Percentiles rank a stretch among this genome's conserved stretches.
phyloP scores from a whole-genome alignment of 2,888 invertebrate genomes.

The Dryomyza anilis region DNA sequence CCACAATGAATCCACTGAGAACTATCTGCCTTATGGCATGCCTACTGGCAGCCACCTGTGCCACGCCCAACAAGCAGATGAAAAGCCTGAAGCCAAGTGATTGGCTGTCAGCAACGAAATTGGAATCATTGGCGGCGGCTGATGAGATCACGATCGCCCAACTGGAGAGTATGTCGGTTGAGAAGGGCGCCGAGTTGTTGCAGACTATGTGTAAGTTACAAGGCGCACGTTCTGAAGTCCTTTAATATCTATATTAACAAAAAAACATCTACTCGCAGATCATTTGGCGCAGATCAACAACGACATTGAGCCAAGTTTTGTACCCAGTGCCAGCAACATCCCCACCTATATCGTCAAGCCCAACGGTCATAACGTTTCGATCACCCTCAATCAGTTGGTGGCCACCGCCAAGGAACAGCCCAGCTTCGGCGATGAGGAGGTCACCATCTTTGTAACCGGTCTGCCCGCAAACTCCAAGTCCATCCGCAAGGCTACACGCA shows the following conservation, averaged over 20 bases:
- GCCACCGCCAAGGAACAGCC: slow-evolving; percentile 32
- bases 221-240: neutral
- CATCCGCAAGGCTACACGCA: slow-evolving; percentile 43
- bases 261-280: slow-evolving; percentile 36
- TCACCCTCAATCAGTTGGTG: slow-evolving; percentile 44
- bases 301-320: slow-evolving; percentile 43
- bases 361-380: slow-evolving; percentile 43
- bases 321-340: slow-evolving; percentile 40
- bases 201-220: slow-evolving; percentile 48
- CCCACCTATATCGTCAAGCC: slow-evolving; percentile 45
- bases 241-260: neutral
- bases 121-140: slow-evolving; percentile 47
- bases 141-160: slow-evolving; percentile 45
- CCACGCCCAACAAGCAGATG: slow-evolving; percentile 35
- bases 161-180: slow-evolving; percentile 47
- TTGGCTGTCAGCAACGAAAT: slow-evolving; percentile 45
- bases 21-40: slow-evolving; percentile 45
- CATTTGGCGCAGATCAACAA: slow-evolving; percentile 48
- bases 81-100: slow-evolving; percentile 44
- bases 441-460: slow-evolving; percentile 55
- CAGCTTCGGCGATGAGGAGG: slow-evolving; percentile 50
- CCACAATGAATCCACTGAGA: slow-evolving; percentile 48
- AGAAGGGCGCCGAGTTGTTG: slow-evolving; percentile 49
- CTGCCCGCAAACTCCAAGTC: slow-evolving; percentile 45
- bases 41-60: slow-evolving; percentile 40